These are phyloP conservation scores for Zoanthus solanderi DNA, from an alignment of 92 coral and sea anemone species.

Conservation along the genomic window DNA sequence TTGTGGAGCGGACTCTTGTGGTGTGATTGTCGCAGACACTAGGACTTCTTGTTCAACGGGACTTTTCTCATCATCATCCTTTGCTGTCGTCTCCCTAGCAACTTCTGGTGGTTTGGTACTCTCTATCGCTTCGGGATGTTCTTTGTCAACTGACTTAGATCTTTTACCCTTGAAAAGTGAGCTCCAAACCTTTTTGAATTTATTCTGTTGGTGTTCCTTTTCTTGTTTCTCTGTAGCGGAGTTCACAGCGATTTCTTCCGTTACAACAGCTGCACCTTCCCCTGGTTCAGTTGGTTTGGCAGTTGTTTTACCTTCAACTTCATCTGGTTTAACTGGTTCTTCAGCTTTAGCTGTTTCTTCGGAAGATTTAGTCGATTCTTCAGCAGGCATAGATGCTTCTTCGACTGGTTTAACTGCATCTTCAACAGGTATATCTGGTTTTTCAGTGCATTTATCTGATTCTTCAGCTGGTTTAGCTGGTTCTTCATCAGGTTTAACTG, in stretches of 20 bases:
- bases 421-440: conserved; percentile 6
- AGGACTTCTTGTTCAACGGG: conserved; percentile 1
- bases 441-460: not conserved
- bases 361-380: not conserved
- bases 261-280: not conserved
- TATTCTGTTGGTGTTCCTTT: conserved; percentile 37
- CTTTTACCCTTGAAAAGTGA: conserved; percentile 59
- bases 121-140: not conserved
- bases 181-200: conserved; percentile 62
- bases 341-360: conserved; percentile 24
- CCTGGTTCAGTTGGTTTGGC: not conserved
- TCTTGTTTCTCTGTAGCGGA: conserved; percentile 33
- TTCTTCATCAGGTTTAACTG: conserved; percentile 4
- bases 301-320: not conserved
- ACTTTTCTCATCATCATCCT: not conserved
- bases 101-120: conserved; percentile 17
- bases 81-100: not conserved
- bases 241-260: conserved; percentile 6
- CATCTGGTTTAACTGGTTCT: not conserved
- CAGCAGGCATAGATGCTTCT: conserved; percentile 1
- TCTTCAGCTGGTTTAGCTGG: conserved; percentile 11
- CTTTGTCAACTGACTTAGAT: conserved; percentile 34
- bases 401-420: not conserved
- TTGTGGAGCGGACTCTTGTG: conserved; percentile 6
- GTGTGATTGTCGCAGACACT: not conserved